Evolutionary conservation across 2,113 vertebrate genomes (phyloP).

Genomic region (Actenoides lindsayi): DNA sequence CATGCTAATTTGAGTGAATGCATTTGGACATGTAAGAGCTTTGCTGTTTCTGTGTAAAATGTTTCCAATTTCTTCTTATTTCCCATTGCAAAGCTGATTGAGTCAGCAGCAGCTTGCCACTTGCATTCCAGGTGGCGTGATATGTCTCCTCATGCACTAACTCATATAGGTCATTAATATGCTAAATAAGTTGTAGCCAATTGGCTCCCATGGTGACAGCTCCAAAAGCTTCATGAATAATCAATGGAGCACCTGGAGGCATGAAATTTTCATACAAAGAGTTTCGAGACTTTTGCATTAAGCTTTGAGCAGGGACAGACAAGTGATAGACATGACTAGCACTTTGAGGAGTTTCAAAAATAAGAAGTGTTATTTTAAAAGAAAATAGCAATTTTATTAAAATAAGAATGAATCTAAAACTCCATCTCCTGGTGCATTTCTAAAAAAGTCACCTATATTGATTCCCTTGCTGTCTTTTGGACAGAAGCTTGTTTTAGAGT

Average conservation of each 20-base stretch:
- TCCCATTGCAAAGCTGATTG: conserved; percentile 56
- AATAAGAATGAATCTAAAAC: conserved; percentile 31
- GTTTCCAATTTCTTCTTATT: conserved; percentile 44
- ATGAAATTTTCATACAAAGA: conserved; percentile 78
- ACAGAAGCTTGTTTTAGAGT: background rate
- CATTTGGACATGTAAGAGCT: conserved; percentile 41
- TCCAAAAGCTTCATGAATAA: conserved; percentile 80
- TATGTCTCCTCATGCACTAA: conserved; percentile 61
- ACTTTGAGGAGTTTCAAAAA: conserved; percentile 48
- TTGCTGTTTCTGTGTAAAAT: conserved; percentile 36
- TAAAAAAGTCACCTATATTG: background rate
- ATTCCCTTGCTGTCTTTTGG: conserved; percentile 5
- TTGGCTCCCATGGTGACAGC: conserved; percentile 76
- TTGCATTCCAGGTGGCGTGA: conserved; percentile 71
- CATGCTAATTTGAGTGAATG: background rate
- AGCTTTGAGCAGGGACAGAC: conserved; percentile 49
- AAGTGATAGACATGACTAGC: conserved; percentile 63
- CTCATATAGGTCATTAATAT: conserved; percentile 80
- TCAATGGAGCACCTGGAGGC: conserved; percentile 78
- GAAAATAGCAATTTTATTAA: conserved; percentile 42
- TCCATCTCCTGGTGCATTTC: background rate
- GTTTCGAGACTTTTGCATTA: conserved; percentile 62
- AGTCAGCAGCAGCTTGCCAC: conserved; percentile 54
- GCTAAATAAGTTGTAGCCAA: conserved; percentile 76
- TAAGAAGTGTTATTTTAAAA: conserved; percentile 45